A percentile compares a stretch with the other conserved stretches of the same genome.
phyloP scores from a whole-genome alignment of 2,113 vertebrate genomes.

The Brachionichthys hirsutus region DNA sequence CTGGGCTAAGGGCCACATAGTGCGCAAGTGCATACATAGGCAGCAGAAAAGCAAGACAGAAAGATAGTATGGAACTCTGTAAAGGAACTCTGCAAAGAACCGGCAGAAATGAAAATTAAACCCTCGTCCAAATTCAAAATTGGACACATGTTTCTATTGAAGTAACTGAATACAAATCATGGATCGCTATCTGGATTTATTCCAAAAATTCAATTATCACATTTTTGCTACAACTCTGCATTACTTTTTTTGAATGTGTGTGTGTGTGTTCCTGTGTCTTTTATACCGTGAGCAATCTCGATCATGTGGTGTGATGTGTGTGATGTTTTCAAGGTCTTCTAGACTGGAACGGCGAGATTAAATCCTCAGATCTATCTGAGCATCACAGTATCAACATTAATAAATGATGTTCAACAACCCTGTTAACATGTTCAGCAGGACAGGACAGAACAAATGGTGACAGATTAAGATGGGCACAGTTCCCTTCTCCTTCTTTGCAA shows the following conservation, averaged over 20 bases:
- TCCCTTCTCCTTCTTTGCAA: background rate
- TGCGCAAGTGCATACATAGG: slow-evolving; percentile 18
- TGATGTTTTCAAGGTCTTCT: slow-evolving; percentile 38
- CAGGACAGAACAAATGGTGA: slow-evolving; percentile 10
- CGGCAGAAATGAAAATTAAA: no score
- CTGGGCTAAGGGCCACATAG: slow-evolving; percentile 52
- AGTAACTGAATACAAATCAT: no score
- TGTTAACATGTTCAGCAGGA: slow-evolving; percentile 29
- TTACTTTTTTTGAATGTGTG: no score
- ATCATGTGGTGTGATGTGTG: slow-evolving; percentile 5
- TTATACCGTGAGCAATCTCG: no score
- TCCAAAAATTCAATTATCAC: no score
- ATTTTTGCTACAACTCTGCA: no score
- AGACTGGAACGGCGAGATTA: slow-evolving; percentile 47
- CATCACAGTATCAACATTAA: slow-evolving; percentile 42
- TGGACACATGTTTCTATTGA: no score
- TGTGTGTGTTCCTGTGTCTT: no score
- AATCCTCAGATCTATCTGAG: slow-evolving; percentile 42
- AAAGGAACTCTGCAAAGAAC: background rate
- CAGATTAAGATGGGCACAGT: slow-evolving; percentile 1
- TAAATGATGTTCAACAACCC: slow-evolving; percentile 46
- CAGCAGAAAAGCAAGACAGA: slow-evolving; percentile 26
- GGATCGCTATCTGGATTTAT: no score
- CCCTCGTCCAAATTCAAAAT: no score
- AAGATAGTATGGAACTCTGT: slow-evolving; percentile 12